Conservation (phyloP, 1,140 invertebrate species). For the Nixonia krombeini region DNA sequence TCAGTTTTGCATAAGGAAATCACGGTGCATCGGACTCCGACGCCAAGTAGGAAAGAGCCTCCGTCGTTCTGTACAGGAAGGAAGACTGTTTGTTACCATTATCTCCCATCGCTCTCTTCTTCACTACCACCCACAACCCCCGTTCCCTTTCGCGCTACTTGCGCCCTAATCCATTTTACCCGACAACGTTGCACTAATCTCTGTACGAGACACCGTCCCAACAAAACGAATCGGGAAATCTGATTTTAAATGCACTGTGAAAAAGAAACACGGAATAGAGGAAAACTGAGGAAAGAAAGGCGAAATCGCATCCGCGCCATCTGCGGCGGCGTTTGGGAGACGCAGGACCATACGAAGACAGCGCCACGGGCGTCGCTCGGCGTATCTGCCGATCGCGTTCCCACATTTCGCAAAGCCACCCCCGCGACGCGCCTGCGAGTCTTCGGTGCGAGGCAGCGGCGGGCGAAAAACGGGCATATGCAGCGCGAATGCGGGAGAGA, state of each 20-base stretch:
- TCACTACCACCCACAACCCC: constrained; percentile 34
- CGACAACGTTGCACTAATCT: too few relatives aligned
- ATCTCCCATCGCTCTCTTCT: constrained; percentile 49
- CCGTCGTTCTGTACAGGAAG: constrained; percentile 56
- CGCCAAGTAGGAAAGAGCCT: constrained; percentile 26
- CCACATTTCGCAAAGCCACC: constrained; percentile 69
- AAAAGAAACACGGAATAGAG: too few relatives aligned
- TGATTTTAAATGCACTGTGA: too few relatives aligned
- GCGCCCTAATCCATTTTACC: too few relatives aligned
- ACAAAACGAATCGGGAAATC: too few relatives aligned
- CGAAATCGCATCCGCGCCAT: too few relatives aligned
- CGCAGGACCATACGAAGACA: too few relatives aligned
- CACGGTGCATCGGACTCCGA: constrained; percentile 55
- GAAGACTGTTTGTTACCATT: constrained; percentile 61
- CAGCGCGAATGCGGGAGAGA: constrained; percentile 33
- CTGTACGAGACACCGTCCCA: too few relatives aligned
- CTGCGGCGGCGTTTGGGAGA: too few relatives aligned
- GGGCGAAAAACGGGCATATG: constrained; percentile 32
- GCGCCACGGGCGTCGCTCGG: constrained; percentile 38
- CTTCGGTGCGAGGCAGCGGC: constrained; percentile 45
- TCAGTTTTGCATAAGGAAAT: constrained; percentile 68
- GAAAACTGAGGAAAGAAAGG: too few relatives aligned
- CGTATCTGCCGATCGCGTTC: constrained; percentile 57
- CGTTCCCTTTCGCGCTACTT: constrained; percentile 20
- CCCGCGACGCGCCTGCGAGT: constrained; percentile 57